Evolutionary conservation across 2,888 invertebrate genomes (phyloP), one percentile per base, ranked within the genome.

Genomic region (Dichetophora obliterata): DNA sequence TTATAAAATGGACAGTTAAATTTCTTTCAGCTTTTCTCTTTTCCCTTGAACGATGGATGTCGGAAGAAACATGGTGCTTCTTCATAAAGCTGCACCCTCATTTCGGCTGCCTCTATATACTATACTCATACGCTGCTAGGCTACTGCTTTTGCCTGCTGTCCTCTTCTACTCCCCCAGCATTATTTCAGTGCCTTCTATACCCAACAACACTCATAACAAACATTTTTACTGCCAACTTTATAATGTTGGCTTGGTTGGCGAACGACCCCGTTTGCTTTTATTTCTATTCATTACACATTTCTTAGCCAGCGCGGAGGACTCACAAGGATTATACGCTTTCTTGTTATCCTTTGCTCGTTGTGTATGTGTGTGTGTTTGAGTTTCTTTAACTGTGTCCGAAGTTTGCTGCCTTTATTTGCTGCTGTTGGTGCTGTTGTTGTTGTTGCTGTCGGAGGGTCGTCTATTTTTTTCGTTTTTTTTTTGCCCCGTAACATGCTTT

Each of bases 341-440:
- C 74, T 74, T 74, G 37, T 66, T 54, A 74, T 84, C 83, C 82
- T 83, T 82, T 84, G 83, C 85, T 85, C 84, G 22, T 59, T 75
- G 69, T 69, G 69, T 48, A 48, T 69, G 75, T 68, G 43, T 34
- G 52, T 85, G 84, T 84, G 86, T 83, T 83, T 83, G 84, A 84
- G 86, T 82, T 85, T 75, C 82, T 81, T 80, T 57, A 27, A 43
- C 59, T 59, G 54, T 59, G 52, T 54, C 74, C 74, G 43, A 74
- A 65, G 65, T 74, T 73, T 50, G 52, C 54, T 74, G 74, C 66
- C 24, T 73, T 37, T 37, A 52, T 65, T 65, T 74, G 79, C 8
- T 76, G 54, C 48, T 68, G 43, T 16, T 65, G 16, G 2, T 54
- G 19, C 27, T 68, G 43, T 9, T 65, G 16, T 4, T 19, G 19